Base-by-base conservation (phyloP, 2,888 invertebrate genomes). In the Sycophila texana region DNA sequence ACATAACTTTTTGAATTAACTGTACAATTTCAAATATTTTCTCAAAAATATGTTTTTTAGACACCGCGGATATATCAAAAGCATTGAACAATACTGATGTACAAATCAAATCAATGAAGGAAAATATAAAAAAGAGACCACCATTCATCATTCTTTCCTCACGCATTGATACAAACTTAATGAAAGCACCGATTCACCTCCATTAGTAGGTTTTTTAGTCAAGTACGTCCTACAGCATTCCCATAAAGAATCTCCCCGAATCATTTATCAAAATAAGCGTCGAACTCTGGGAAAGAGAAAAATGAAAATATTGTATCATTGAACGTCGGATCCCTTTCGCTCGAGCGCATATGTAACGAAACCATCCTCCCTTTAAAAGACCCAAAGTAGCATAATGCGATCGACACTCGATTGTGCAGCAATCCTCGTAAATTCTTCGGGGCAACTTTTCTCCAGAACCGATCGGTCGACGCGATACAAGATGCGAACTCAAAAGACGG, bases 241-340 rank as follows among this genome's bases (percentile, higher is more conserved):
- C 4, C 1, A 60, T 12, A 67, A 53, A 67, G 30, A 71, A 65
- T 20, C 63, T 76, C 49, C 51, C 60, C 5, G 26, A 80, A 73
- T 76, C 73, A 80, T 72, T 73, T 76, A 61, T 76, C 68, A 80
- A 63, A 80, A 73, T 76, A 73, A 65, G 57, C 61, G 58, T 26
- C 30, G 13, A 12, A 20, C 26, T n/a, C n/a, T 39, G 39, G 39
- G 20, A 47, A 60, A 61, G 60, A 51, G n/a, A 66, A 60, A 47
- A 71, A 63, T 51, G 51, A 60, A 47, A 61, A 67, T 61, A 22
- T 83, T 51, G 49, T 49, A 84, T 85, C 83, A 83, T 60, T 51
- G 60, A 70, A n/a, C 63, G 30, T 18, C 22, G 26, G 20, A 65
- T 63, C 55, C 20, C 39, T 65, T 60, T 18, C 20, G 30, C 51